phyloP scores from a whole-genome alignment of 92 coral and sea anemone genomes.

The Porites rus region DNA sequence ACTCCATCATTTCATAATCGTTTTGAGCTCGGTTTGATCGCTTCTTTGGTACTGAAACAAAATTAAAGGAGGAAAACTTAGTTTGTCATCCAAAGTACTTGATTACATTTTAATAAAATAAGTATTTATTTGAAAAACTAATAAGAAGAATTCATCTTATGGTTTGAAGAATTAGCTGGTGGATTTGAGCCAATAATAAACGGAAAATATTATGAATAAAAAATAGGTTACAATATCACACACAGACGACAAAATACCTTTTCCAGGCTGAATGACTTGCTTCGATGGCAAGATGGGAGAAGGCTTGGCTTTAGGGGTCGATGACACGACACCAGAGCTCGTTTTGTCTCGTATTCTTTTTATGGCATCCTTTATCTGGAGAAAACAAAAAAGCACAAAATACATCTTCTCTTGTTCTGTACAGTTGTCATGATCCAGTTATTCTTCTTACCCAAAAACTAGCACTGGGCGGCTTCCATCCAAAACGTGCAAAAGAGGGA shows the following conservation, averaged over 20 bases:
- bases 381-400: background rate
- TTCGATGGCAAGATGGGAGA: background rate
- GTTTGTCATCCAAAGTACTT: too few relatives aligned
- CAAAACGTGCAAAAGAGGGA: too few relatives aligned
- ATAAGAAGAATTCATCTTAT: too few relatives aligned
- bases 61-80: background rate
- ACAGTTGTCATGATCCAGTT: background rate
- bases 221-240: too few relatives aligned
- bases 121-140: too few relatives aligned
- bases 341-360: background rate
- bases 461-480: background rate
- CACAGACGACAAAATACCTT: too few relatives aligned
- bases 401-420: background rate
- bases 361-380: background rate
- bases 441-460: background rate
- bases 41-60: background rate
- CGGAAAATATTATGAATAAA: too few relatives aligned
- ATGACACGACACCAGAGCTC: background rate
- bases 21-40: background rate
- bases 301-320: background rate
- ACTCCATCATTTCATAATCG: background rate
- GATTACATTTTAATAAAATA: too few relatives aligned
- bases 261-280: background rate
- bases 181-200: too few relatives aligned
- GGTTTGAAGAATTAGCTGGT: too few relatives aligned